phyloP scores from a whole-genome alignment of 2,113 vertebrate species.

The Ursus arctos region DNA sequence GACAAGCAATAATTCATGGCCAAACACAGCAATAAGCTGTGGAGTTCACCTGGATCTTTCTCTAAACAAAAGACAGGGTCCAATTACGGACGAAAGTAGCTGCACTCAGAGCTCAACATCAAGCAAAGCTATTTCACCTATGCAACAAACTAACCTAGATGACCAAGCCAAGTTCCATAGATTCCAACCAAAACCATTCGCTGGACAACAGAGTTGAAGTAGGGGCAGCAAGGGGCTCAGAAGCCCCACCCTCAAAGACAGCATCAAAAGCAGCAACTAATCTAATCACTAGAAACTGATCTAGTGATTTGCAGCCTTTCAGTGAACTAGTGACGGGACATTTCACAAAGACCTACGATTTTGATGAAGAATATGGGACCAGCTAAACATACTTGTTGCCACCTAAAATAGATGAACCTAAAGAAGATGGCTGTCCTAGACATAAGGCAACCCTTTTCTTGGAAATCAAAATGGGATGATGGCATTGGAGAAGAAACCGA shows the following conservation, averaged over 20 bases:
- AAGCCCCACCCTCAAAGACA: background rate
- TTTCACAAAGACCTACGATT: background rate
- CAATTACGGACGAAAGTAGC: background rate
- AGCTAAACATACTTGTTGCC: background rate
- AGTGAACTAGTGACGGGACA: background rate
- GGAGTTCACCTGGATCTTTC: background rate
- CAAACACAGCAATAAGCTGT: background rate
- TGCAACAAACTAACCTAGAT: background rate
- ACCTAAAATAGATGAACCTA: background rate
- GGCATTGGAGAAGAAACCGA: background rate
- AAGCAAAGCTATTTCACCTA: background rate
- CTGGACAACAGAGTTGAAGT: background rate
- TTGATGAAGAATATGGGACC: background rate
- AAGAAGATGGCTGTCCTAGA: background rate
- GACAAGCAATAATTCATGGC: background rate
- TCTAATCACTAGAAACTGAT: background rate
- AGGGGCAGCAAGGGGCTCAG: background rate
- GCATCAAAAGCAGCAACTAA: background rate
- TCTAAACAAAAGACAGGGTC: background rate
- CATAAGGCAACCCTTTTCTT: background rate
- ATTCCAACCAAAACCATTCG: background rate
- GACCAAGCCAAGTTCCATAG: background rate
- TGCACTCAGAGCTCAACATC: background rate
- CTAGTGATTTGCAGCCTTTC: background rate
- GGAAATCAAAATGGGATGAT: background rate